Percentiles rank a stretch among this genome's conserved stretches.
These are phyloP conservation scores for Arothron firmamentum DNA, from an alignment of 2,113 vertebrate species.

Conservation along the genomic window DNA sequence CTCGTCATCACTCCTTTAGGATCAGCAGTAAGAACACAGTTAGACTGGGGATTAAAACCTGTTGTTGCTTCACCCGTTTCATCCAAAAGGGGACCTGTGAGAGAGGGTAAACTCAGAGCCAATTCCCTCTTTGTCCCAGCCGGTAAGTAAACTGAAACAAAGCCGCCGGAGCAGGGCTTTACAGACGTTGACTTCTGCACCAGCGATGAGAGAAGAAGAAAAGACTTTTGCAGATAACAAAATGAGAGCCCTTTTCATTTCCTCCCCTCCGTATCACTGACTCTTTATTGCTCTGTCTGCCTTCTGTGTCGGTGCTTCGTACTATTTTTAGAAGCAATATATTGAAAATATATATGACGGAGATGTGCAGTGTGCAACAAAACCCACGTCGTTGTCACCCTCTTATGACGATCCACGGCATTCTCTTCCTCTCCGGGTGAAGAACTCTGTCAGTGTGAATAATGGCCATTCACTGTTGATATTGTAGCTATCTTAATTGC, in stretches of 20 bases:
- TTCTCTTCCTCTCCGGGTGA: slow-evolving; percentile 35
- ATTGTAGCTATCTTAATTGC: slow-evolving; percentile 48
- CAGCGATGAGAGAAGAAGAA: slow-evolving; percentile 46
- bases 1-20: too few species aligned
- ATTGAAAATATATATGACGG: slow-evolving; percentile 44
- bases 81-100: too few species aligned
- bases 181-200: slow-evolving; percentile 34
- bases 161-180: slow-evolving; percentile 28
- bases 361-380: slow-evolving; percentile 32
- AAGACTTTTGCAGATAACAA: slow-evolving; percentile 28
- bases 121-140: slow-evolving; percentile 17
- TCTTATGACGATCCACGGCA: slow-evolving; percentile 19
- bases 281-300: slow-evolving; percentile 47
- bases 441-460: slow-evolving; percentile 55
- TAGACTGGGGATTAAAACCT: too few species aligned
- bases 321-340: slow-evolving; percentile 60
- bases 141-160: slow-evolving; percentile 36
- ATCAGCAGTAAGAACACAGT: too few species aligned
- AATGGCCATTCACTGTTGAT: slow-evolving; percentile 75
- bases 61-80: too few species aligned
- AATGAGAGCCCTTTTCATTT: slow-evolving; percentile 39
- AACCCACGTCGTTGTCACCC: slow-evolving; percentile 26
- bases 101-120: slow-evolving; percentile 3
- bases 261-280: slow-evolving; percentile 25
- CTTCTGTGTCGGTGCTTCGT: slow-evolving; percentile 43